Percentiles rank a stretch among this genome's conserved stretches.
These are phyloP conservation scores for Ctenosaura bakeri DNA, from an alignment of 2,797 vertebrate genomes.

Conservation along the genomic window DNA sequence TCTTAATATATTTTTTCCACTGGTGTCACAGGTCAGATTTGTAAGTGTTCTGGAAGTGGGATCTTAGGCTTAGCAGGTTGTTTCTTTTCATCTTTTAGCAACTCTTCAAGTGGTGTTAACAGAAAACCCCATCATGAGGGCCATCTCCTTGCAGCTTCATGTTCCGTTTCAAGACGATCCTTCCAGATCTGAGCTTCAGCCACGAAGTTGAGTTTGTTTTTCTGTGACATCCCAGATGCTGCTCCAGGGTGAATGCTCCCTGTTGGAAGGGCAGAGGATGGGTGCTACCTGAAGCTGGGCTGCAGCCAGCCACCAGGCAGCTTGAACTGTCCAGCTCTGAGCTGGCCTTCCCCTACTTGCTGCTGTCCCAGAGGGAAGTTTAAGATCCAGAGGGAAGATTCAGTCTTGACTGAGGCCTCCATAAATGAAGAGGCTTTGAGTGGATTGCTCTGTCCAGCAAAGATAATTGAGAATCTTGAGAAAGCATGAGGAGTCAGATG, in stretches of 20 bases:
- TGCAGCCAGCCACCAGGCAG: not conserved
- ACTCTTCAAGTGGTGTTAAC: too few species aligned
- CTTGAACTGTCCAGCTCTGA: not conserved
- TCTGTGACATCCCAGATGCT: conserved; percentile 58
- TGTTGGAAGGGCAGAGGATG: not conserved
- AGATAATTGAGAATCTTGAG: not conserved
- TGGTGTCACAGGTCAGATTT: too few species aligned
- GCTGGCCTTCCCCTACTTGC: not conserved
- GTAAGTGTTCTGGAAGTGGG: too few species aligned
- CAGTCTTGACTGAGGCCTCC: too few species aligned
- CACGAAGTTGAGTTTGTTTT: conserved; percentile 56
- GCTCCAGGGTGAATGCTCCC: not conserved
- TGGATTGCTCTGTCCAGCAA: not conserved
- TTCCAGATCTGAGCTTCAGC: conserved; percentile 77
- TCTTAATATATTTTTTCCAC: too few species aligned
- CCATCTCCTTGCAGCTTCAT: too few species aligned
- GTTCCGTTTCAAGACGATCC: too few species aligned
- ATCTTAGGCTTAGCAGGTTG: too few species aligned
- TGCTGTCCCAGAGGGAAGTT: not conserved
- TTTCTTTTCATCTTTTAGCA: too few species aligned
- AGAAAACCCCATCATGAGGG: too few species aligned
- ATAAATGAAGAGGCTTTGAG: too few species aligned
- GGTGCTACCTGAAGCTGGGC: not conserved
- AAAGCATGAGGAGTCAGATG: not conserved
- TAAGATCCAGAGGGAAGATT: too few species aligned